Evolutionary conservation across 2,113 vertebrate species (phyloP), one percentile per base, ranked within the genome.

Genomic region (Edolisoma coerulescens): DNA sequence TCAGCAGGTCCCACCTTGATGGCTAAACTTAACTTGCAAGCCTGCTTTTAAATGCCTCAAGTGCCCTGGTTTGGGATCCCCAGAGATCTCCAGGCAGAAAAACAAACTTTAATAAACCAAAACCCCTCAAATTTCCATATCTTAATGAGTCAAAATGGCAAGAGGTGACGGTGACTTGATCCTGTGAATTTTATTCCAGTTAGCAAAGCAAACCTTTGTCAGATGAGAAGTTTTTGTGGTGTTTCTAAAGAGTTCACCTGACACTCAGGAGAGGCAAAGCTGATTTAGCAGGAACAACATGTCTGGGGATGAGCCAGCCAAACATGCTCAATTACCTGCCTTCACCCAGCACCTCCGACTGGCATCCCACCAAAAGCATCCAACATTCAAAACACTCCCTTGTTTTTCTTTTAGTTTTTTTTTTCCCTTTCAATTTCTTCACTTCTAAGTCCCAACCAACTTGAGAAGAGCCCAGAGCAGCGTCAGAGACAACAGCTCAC

Each of bases 311-410:
- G 70, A 91, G 75, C 9, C 4, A 94, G 83, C 16, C 64, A 75
- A 47, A 33, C 1, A 2, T 61, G 28, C 37, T 94, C 68, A 37
- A 64, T 81, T 49, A 1, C 61, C 3, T 77, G 30, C 61, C 91
- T 76, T 91, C 91, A 85, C 26, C 93, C 75, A 22, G 63, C 87
- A 94, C 87, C 70, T 93, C 93, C 33, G 11, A 1, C 74, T 95
- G 84, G 90, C 94, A 75, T 14, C 71, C 9, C 81, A 91, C 93
- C 89, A 95, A 95, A 68, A 67, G 8, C 37, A 68, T 18, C 76
- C 79, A 30, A 70, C 64, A 33, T n/a, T 86, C 81, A 89, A 82
- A 95, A 85, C 69, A 89, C 60, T 75, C 84, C 17, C 49, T 68
- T 91, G 84, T 81, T 91, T 91, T 81, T 19, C 68, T 90, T 70